These are phyloP conservation scores for Enteromius afrohamiltoni DNA, from an alignment of 2,797 vertebrate genomes.

Conservation along the genomic window DNA sequence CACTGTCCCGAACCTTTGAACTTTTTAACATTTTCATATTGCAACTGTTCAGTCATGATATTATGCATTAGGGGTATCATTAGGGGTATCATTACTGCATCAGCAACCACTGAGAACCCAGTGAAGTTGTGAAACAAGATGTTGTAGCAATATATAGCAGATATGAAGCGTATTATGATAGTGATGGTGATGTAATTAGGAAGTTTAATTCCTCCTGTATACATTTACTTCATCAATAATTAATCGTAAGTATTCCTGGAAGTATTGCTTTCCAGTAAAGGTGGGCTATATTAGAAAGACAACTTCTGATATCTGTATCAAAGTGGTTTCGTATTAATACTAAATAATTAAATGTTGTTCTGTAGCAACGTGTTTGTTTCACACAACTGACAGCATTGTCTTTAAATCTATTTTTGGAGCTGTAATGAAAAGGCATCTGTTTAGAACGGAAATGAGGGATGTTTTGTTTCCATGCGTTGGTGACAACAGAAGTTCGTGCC, in stretches of 20 bases:
- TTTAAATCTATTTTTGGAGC: constrained; percentile 40
- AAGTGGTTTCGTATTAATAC: constrained; percentile 55
- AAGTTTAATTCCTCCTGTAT: constrained; percentile 68
- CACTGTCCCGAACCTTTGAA: constrained; percentile 11
- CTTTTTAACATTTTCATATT: constrained; percentile 5
- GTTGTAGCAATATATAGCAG: background rate
- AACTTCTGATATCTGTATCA: constrained; percentile 54
- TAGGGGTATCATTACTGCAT: constrained; percentile 11
- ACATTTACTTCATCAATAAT: constrained; percentile 71
- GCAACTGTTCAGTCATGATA: constrained; percentile 15
- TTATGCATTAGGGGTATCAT: constrained; percentile 3
- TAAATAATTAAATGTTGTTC: constrained; percentile 51
- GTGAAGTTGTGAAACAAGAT: constrained; percentile 26
- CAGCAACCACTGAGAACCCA: constrained; percentile 15
- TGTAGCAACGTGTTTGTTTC: constrained; percentile 30
- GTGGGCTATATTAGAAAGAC: constrained; percentile 23
- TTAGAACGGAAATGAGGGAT: constrained; percentile 43
- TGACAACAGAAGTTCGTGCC: constrained; percentile 39
- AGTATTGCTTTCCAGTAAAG: constrained; percentile 49
- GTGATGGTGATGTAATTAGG: constrained; percentile 56
- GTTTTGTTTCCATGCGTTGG: constrained; percentile 34
- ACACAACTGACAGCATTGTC: constrained; percentile 24
- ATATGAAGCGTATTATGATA: background rate
- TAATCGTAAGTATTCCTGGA: constrained; percentile 67
- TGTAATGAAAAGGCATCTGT: constrained; percentile 25